Conservation (phyloP, 2,113 vertebrate genomes). For the Plecotus auritus region DNA sequence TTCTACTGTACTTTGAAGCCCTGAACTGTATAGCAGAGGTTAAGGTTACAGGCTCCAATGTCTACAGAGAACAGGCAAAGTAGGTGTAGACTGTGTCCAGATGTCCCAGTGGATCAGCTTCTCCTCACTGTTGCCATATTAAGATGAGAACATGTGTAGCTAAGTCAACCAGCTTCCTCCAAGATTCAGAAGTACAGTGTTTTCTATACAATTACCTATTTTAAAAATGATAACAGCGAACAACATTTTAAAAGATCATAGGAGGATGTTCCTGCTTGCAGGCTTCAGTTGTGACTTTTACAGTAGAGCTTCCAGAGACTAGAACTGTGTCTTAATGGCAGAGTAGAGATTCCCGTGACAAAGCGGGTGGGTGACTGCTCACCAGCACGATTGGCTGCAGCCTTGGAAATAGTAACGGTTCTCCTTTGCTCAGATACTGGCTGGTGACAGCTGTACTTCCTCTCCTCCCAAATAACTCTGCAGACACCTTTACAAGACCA, state of each 20-base stretch:
- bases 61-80: not conserved
- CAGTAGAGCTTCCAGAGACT: not conserved
- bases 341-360: not conserved
- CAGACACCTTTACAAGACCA: not conserved
- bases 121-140: not conserved
- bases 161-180: not conserved
- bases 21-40: not conserved
- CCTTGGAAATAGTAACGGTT: not conserved
- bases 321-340: not conserved
- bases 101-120: not conserved
- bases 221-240: not conserved
- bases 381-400: not conserved
- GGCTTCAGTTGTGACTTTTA: not conserved
- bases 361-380: not conserved
- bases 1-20: not conserved
- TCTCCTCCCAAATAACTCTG: not conserved
- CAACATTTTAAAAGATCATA: not conserved
- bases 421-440: not conserved
- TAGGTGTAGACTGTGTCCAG: accelerated
- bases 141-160: not conserved
- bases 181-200: not conserved
- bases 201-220: not conserved
- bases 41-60: not conserved
- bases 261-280: not conserved
- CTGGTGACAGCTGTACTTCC: not conserved